A percentile compares a stretch with the other conserved stretches of the same genome.
phyloP scores from a whole-genome alignment of 2,113 vertebrate species.

The Verasper variegatus region DNA sequence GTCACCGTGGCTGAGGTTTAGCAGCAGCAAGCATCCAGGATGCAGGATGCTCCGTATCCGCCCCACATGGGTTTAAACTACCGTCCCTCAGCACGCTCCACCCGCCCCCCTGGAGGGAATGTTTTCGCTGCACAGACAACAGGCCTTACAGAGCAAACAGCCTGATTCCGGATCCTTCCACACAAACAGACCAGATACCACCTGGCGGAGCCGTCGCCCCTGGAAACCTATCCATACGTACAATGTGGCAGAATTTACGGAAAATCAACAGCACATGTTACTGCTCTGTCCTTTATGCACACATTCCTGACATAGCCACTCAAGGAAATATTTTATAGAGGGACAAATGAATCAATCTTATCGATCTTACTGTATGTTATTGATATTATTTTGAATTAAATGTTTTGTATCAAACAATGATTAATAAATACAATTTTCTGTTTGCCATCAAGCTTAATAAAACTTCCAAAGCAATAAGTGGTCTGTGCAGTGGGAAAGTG shows the following conservation, averaged over 20 bases:
- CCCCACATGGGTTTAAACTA: slow-evolving; percentile 19
- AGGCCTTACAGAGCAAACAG: slow-evolving; percentile 69
- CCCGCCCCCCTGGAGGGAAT: slow-evolving; percentile 37
- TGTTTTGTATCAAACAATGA: not conserved
- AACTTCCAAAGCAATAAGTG: not conserved
- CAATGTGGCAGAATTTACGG: slow-evolving; percentile 25
- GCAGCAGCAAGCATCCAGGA: slow-evolving; percentile 79
- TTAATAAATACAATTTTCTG: not conserved
- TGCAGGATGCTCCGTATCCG: slow-evolving; percentile 78
- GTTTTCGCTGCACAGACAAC: slow-evolving; percentile 45
- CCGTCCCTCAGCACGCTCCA: slow-evolving; percentile 32
- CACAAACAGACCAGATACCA: slow-evolving; percentile 74
- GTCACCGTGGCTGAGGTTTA: slow-evolving; percentile 80
- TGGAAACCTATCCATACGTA: slow-evolving; percentile 60
- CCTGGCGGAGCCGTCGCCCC: slow-evolving; percentile 45
- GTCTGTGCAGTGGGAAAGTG: slow-evolving; percentile 7
- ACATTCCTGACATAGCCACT: not conserved
- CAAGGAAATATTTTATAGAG: not conserved
- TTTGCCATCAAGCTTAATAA: not conserved
- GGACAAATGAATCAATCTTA: slow-evolving; percentile 1
- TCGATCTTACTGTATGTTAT: slow-evolving; percentile 9
- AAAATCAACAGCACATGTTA: slow-evolving; percentile 19
- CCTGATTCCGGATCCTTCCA: slow-evolving; percentile 67
- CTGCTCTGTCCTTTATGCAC: slow-evolving; percentile 7
- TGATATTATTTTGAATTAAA: not conserved